Base-by-base conservation (phyloP, 2,113 vertebrate species). In the Apistogramma diplotaenia region DNA sequence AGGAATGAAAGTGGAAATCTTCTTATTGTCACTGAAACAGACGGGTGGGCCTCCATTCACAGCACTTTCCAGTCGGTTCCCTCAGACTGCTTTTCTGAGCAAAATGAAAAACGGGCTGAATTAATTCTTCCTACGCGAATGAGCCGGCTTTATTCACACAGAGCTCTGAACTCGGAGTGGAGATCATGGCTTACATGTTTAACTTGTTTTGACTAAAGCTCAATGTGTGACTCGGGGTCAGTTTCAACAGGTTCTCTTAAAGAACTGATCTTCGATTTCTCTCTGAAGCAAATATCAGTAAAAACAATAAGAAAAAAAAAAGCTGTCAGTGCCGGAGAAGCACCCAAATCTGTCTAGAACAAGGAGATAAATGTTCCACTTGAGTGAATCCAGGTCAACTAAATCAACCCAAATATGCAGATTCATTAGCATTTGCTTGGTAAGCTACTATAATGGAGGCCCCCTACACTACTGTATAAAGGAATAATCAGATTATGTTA, bases 71-170 rank as follows among this genome's bases (percentile, higher is more conserved):
- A 87, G 82, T 81, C 79, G 5, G 87, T 90, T 90, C 82, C 88
- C 55, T 88, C 61, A 89, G 56, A 90, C 87, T 81, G 92, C 87
- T 89, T 94, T 89, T 82, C 81, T 90, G 89, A 89, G 53, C 90
- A 91, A 90, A 89, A 89, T 90, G 85, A 91, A 92, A 35, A 94
- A 90, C 83, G 70, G 71, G 73, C 72, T 87, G 91, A 90, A 93
- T 89, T 76, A 67, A 79, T 85, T 89, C 81, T 86, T 65, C 87
- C 81, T 83, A 80, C 84, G 79, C 31, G 49, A 84, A 75, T 40
- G 67, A 76, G 76, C 81, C 55, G 12, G 65, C 85, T 86, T 89
- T 76, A 83, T 89, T 90, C 79, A 78, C 85, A 86, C 85, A 86
- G 79, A 81, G 31, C 46, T 37, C 51, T 51, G 31, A 85, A 85